Evolutionary conservation across 2,113 vertebrate genomes (phyloP).

Genomic region (Ptyas mucosa): DNA sequence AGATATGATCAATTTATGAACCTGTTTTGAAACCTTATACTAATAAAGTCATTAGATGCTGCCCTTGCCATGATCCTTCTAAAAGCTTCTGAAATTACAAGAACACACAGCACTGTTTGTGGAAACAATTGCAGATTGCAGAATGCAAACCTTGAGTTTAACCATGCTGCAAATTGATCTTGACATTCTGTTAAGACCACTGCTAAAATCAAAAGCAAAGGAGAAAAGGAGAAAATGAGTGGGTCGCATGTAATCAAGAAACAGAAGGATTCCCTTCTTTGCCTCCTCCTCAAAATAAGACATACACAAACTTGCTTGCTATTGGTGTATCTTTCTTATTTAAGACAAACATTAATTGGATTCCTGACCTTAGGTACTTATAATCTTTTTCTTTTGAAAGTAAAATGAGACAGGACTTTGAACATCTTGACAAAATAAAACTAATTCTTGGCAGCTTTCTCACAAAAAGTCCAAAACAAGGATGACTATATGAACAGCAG

Average conservation of each 20-base stretch:
- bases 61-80: conserved; percentile 80
- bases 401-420: conserved; percentile 59
- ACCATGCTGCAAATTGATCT: conserved; percentile 88
- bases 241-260: conserved; percentile 78
- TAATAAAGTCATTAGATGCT: conserved; percentile 88
- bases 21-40: conserved; percentile 89
- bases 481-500: conserved; percentile 48
- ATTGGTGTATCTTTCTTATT: conserved; percentile 87
- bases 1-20: conserved; percentile 86
- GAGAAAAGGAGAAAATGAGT: conserved; percentile 86
- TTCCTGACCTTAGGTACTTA: conserved; percentile 75
- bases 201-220: conserved; percentile 82
- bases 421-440: neutral
- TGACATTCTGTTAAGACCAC: conserved; percentile 82
- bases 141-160: conserved; percentile 83
- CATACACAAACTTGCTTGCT: conserved; percentile 71
- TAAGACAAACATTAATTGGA: conserved; percentile 86
- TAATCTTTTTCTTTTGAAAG: conserved; percentile 64
- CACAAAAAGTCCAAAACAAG: neutral
- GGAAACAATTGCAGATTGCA: conserved; percentile 80
- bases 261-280: conserved; percentile 75
- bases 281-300: conserved; percentile 72
- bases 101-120: conserved; percentile 82
- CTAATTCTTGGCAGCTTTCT: neutral
- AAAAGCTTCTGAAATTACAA: conserved; percentile 82